Evolutionary conservation across 2,797 vertebrate genomes (phyloP).

Genomic region (Uromys caudimaculatus): DNA sequence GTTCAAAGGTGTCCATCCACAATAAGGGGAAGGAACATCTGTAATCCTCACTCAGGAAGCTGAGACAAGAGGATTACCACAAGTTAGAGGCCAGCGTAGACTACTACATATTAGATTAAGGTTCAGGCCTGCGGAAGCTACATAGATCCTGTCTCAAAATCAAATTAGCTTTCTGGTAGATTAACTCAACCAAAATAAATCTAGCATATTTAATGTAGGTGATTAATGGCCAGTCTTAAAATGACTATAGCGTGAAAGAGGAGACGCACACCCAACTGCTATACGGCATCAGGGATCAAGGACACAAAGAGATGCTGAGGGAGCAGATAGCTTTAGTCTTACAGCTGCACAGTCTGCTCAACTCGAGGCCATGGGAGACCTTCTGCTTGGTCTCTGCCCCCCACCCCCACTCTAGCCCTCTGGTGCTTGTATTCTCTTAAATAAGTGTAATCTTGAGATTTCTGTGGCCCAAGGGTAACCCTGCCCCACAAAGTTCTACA

Average conservation of each 20-base stretch:
- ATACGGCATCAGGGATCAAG: not conserved
- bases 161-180: conserved; percentile 4
- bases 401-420: not conserved
- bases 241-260: not conserved
- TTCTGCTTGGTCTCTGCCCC: not conserved
- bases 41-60: not conserved
- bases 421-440: not conserved
- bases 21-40: not conserved
- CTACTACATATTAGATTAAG: not conserved
- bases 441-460: not conserved
- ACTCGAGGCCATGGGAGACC: not conserved
- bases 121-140: not conserved
- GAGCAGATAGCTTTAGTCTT: not conserved
- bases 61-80: not conserved
- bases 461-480: conserved; percentile 21
- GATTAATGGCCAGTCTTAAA: not conserved
- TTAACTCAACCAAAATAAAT: conserved; percentile 29
- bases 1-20: not conserved
- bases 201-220: conserved; percentile 2
- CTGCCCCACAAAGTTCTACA: not conserved
- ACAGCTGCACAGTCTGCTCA: not conserved
- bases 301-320: not conserved
- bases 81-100: not conserved
- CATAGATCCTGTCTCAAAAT: not conserved
- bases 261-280: not conserved